Conservation (phyloP, 2,797 vertebrate genomes). For the Ambastaia sidthimunki region DNA sequence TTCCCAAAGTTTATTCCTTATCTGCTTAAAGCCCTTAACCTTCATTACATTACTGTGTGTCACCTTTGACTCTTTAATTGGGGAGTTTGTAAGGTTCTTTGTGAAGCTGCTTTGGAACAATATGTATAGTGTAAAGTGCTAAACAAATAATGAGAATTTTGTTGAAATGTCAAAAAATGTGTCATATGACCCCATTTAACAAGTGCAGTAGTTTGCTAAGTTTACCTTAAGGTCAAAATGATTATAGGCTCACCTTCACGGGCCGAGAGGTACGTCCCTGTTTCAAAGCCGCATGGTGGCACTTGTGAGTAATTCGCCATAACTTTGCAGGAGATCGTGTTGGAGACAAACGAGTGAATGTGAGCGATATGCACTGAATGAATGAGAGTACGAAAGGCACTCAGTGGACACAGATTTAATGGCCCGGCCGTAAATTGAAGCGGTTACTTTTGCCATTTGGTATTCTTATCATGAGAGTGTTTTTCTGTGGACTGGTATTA, state of each 20-base stretch:
- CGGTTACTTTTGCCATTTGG: slow-evolving; percentile 51
- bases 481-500: slow-evolving; percentile 63
- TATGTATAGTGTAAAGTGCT: too few relatives aligned
- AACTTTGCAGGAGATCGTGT: background rate
- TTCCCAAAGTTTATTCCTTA: too few relatives aligned
- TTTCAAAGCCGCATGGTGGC: background rate
- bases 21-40: too few relatives aligned
- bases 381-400: slow-evolving; percentile 29
- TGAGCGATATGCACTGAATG: slow-evolving; percentile 20
- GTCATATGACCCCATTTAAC: background rate
- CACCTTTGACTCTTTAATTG: too few relatives aligned
- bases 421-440: slow-evolving; percentile 43
- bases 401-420: slow-evolving; percentile 44
- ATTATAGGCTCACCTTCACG: background rate
- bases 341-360: slow-evolving; percentile 46
- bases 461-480: slow-evolving; percentile 60
- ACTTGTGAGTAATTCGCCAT: background rate
- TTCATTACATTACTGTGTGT: too few relatives aligned
- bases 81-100: too few relatives aligned
- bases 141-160: too few relatives aligned
- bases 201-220: background rate
- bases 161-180: too few relatives aligned
- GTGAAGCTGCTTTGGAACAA: too few relatives aligned
- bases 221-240: background rate
- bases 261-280: background rate